Evolutionary conservation across 2,888 invertebrate genomes (phyloP).

Genomic region (Dichetophora obliterata): DNA sequence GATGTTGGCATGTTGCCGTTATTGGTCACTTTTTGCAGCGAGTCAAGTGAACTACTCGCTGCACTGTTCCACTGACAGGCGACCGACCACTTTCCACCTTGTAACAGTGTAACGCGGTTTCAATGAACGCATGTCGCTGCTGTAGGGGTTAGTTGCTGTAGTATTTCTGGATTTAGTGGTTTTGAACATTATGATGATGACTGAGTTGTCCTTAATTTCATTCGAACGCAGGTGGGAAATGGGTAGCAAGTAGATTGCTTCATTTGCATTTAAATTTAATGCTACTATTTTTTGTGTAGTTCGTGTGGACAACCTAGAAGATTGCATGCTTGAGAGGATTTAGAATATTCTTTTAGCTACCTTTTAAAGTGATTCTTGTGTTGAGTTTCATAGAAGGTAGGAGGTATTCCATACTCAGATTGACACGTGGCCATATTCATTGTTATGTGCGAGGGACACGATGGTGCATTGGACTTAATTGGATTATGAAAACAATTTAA

Average conservation of each 20-base stretch:
- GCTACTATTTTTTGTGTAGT: constrained; percentile 47
- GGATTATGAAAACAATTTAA: too few species aligned
- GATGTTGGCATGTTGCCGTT: constrained; percentile 34
- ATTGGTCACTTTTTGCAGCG: constrained; percentile 25
- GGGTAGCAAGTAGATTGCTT: constrained; percentile 37
- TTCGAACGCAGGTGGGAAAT: constrained; percentile 1
- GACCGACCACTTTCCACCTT: background rate
- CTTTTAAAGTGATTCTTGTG: background rate
- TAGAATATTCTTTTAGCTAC: background rate
- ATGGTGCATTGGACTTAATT: too few species aligned
- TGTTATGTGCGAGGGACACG: background rate
- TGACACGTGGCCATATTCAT: background rate
- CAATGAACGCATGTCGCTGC: constrained; percentile 4
- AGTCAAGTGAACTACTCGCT: background rate
- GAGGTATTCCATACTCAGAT: background rate
- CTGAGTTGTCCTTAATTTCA: constrained; percentile 39
- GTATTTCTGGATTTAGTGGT: background rate
- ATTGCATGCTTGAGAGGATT: constrained; percentile 22
- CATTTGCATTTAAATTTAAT: constrained; percentile 65
- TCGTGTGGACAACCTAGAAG: constrained; percentile 6
- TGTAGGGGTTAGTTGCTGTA: background rate
- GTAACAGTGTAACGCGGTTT: background rate
- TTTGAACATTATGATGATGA: constrained; percentile 10
- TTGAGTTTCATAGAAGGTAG: background rate
- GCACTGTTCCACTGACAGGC: background rate